Base-by-base conservation (phyloP, 1,140 invertebrate genomes). In the Drosophila ficusphila region DNA sequence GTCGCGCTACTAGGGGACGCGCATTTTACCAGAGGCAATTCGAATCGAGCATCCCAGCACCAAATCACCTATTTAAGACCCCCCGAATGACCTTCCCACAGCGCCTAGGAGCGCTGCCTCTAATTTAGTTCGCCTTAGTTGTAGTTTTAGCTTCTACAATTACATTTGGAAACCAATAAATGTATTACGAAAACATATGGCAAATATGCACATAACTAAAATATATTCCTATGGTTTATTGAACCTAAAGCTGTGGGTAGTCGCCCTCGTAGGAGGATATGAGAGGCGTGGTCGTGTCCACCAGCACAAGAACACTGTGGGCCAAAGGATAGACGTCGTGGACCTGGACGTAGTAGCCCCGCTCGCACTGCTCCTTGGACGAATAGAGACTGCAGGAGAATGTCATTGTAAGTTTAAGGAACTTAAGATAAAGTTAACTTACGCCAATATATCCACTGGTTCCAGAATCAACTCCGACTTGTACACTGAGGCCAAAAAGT, bases 271-370 rank as follows among this genome's bases (percentile, higher is more conserved):
- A 77, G 11, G 90, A 91, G 19, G 83, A 82, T 11, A 90, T 68
- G 1, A 94, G 90, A 0, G 94, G 94, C 0, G 93, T 94, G 3
- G 94, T 95, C 1, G 95, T 95, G 54, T 95, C 93, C 4, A 95
- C 93, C 52, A 94, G 91, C 7, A 95, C 90, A 44, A 94, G 93
- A 3, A 95, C 90, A 70, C 94, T 93, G 72, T 94, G 93, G 9
- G 92, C 92, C 64, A 94, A 91, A 34, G 94, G 93, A 77, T 92
- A 93, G 19, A 95, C 89, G 52, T 92, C 92, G 5, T 92, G 91
- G 23, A 95, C 79, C 33, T 92, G 92, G 2, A 95, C 92, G 48
- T 93, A 93, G 69, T 94, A 93, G 1, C 93, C 93, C 29, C 92
- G 92, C 0, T 91, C 75, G 25, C 94, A 91, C 72, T 94, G 93